phyloP scores from a whole-genome alignment of 2,113 vertebrate species.

The Lycocorax pyrrhopterus region DNA sequence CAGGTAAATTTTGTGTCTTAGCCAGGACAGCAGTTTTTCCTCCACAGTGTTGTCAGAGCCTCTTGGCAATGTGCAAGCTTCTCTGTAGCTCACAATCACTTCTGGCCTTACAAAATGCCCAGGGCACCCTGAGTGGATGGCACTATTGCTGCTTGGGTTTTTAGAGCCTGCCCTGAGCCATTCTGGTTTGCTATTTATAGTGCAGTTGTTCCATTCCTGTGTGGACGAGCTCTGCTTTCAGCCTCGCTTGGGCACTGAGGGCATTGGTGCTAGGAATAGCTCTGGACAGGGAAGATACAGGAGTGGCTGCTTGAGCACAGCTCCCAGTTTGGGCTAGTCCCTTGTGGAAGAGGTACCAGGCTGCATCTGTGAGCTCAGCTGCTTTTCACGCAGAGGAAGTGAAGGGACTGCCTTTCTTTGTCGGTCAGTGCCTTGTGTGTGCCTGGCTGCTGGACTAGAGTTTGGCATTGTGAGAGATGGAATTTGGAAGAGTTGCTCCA shows the following conservation, averaged over 20 bases:
- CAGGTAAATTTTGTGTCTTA: background rate
- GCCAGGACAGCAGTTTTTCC: background rate
- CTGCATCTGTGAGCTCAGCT: background rate
- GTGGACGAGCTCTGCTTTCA: background rate
- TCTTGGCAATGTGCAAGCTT: background rate
- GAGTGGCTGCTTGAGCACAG: background rate
- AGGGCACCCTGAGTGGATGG: background rate
- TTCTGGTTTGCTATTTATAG: constrained; percentile 56
- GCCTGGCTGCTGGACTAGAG: background rate
- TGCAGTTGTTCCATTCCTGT: constrained; percentile 31
- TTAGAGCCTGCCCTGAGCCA: background rate
- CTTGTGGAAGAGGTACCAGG: background rate
- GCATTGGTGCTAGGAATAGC: constrained; percentile 53
- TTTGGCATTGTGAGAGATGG: background rate
- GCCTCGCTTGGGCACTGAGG: constrained; percentile 23
- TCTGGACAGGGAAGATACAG: background rate
- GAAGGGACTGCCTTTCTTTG: background rate
- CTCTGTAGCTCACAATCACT: background rate
- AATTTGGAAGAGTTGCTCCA: background rate
- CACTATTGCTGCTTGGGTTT: background rate
- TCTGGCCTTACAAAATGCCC: background rate
- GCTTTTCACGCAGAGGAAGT: rapidly evolving
- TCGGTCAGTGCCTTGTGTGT: background rate
- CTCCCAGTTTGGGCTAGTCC: background rate
- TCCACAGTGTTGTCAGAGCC: background rate